Conservation (phyloP, 2,797 vertebrate genomes). For the Alauda arvensis region DNA sequence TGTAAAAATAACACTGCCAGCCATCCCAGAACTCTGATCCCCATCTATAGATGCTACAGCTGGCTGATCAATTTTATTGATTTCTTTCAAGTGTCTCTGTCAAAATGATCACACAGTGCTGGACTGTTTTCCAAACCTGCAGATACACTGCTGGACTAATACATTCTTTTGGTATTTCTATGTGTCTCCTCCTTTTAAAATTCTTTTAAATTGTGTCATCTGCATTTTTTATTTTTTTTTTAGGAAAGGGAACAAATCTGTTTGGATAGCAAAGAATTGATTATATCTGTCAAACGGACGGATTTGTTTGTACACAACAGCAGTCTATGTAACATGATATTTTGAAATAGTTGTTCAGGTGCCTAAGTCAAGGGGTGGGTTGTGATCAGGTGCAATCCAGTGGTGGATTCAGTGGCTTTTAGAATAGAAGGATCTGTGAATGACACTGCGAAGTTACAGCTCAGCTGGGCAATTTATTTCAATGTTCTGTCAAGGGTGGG, state of each 20-base stretch:
- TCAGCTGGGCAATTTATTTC: background rate
- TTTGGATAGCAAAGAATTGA: background rate
- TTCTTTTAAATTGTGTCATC: background rate
- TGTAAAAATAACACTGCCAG: conserved; percentile 27
- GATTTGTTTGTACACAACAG: background rate
- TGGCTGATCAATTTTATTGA: conserved; percentile 65
- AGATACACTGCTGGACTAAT: background rate
- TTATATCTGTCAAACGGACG: background rate
- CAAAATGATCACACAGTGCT: conserved; percentile 54
- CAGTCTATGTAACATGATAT: background rate
- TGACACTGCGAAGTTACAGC: background rate
- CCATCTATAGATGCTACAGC: conserved; percentile 36
- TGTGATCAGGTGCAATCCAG: background rate
- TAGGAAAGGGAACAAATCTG: background rate
- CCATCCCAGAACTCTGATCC: conserved; percentile 42
- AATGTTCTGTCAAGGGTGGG: background rate
- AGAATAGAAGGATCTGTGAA: background rate
- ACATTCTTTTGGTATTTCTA: background rate
- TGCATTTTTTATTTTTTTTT: background rate
- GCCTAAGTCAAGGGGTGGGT: background rate
- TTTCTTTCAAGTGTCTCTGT: conserved; percentile 64
- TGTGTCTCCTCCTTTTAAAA: background rate
- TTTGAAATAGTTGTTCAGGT: background rate
- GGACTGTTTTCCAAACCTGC: conserved; percentile 18
- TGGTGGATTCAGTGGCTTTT: background rate